A percentile compares a stretch with the other conserved stretches of the same genome.
phyloP scores from a whole-genome alignment of 1,140 invertebrate genomes.

The Pentalonia nigronervosa region DNA sequence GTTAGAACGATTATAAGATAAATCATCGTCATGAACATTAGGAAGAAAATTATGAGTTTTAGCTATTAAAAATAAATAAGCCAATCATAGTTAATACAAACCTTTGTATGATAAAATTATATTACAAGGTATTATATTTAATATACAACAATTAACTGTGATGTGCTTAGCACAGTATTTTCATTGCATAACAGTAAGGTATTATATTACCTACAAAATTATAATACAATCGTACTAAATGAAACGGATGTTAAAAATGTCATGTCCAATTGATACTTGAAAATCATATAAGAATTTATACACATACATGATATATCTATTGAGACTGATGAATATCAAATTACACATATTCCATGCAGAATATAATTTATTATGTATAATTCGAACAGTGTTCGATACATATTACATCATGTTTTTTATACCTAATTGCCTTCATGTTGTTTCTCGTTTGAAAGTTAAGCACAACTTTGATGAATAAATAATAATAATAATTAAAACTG shows the following conservation, averaged over 20 bases:
- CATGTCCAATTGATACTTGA: background rate
- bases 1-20: no score
- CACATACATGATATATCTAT: background rate
- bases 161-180: no score
- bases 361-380: background rate
- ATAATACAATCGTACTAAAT: no score
- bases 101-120: background rate
- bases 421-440: background rate
- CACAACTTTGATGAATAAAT: background rate
- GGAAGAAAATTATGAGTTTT: no score
- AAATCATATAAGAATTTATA: background rate
- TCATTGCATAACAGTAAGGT: no score
- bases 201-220: no score
- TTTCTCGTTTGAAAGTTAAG: background rate
- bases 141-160: no score
- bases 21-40: no score
- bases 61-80: no score
- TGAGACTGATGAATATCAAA: background rate
- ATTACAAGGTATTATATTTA: background rate
- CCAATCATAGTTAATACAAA: no score
- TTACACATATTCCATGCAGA: background rate
- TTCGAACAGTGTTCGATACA: background rate
- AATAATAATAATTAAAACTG: conserved; percentile 31
- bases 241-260: background rate
- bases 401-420: background rate